A percentile compares a stretch with the other conserved stretches of the same genome.
These are phyloP conservation scores for Oophaga sylvatica DNA, from an alignment of 2,797 vertebrate species.

Conservation along the genomic window DNA sequence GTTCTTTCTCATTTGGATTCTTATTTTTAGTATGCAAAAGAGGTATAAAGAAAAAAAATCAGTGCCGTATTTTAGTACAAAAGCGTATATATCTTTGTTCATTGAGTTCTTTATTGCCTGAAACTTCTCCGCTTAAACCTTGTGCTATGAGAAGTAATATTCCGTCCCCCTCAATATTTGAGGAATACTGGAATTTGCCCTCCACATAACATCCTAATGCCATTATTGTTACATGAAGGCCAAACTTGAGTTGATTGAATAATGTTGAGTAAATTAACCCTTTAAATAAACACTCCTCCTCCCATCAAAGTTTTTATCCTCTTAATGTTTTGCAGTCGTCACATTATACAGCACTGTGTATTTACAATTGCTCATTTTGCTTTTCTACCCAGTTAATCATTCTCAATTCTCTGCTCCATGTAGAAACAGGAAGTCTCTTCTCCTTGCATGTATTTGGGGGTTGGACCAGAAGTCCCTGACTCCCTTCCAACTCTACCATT, in stretches of 20 bases:
- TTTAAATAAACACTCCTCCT: too few relatives aligned
- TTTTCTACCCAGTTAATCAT: too few relatives aligned
- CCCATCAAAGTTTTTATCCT: too few relatives aligned
- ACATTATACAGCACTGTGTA: too few relatives aligned
- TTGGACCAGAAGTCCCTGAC: too few relatives aligned
- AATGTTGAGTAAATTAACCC: background rate
- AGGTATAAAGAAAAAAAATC: background rate
- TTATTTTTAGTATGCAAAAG: slow-evolving; percentile 21
- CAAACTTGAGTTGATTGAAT: background rate
- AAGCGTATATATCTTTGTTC: background rate
- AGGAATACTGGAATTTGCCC: background rate
- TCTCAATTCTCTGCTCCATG: too few relatives aligned
- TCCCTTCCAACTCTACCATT: too few relatives aligned
- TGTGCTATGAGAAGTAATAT: background rate
- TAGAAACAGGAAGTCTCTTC: too few relatives aligned
- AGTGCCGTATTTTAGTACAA: background rate
- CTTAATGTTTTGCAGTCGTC: too few relatives aligned
- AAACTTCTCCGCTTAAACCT: background rate
- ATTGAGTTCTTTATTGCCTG: background rate
- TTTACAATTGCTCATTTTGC: too few relatives aligned
- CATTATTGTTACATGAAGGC: background rate
- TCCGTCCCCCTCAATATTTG: background rate
- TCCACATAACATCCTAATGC: background rate
- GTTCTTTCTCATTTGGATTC: slow-evolving; percentile 49
- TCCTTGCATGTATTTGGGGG: too few relatives aligned